These are phyloP conservation scores for Panurus biarmicus DNA, from an alignment of 2,113 vertebrate genomes.

Conservation along the genomic window DNA sequence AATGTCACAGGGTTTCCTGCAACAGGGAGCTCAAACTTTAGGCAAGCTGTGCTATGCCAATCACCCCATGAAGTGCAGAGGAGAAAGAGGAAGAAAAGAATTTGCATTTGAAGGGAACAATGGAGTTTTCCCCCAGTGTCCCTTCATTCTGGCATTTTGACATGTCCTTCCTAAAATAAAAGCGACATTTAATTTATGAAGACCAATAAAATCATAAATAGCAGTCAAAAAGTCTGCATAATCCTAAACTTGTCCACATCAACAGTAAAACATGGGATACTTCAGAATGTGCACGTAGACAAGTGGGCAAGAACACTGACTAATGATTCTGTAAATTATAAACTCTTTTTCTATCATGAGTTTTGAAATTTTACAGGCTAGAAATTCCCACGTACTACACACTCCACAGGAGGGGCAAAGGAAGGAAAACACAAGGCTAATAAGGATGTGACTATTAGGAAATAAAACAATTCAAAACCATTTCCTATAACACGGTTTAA, in stretches of 20 bases:
- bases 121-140: background rate
- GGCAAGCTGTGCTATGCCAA: background rate
- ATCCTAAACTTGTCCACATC: background rate
- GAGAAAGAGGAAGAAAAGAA: background rate
- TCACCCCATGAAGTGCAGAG: background rate
- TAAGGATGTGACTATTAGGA: slow-evolving; percentile 54
- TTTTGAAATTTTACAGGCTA: background rate
- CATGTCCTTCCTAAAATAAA: background rate
- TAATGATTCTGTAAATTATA: background rate
- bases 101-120: slow-evolving; percentile 40
- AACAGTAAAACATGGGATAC: background rate
- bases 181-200: background rate
- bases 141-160: background rate
- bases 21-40: background rate
- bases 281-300: background rate
- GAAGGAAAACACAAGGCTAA: slow-evolving; percentile 5
- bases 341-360: background rate
- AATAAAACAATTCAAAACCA: slow-evolving; percentile 50
- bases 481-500: slow-evolving; percentile 45
- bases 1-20: background rate
- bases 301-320: background rate
- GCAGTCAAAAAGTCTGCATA: background rate
- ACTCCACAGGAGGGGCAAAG: background rate
- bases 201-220: background rate
- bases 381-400: background rate